Percentiles rank a stretch among this genome's conserved stretches.
phyloP scores from a whole-genome alignment of 1,140 invertebrate species.

The Palaemon carinicauda region DNA sequence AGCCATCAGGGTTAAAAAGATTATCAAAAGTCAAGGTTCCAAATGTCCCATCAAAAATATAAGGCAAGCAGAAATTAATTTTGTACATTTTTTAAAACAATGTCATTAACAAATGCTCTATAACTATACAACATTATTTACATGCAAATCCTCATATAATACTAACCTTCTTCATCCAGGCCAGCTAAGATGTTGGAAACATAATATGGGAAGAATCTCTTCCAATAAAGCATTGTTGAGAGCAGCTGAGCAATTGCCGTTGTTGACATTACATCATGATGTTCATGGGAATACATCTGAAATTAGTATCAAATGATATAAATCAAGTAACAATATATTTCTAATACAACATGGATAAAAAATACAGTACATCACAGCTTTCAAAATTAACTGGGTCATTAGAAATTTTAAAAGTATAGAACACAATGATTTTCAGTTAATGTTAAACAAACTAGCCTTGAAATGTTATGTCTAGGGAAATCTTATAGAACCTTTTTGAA shows the following conservation, averaged over 20 bases:
- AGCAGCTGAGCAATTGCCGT: constrained; percentile 93
- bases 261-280: constrained; percentile 92
- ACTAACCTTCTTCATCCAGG: constrained; percentile 70
- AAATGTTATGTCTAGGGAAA: too few species aligned
- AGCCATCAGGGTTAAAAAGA: too few species aligned
- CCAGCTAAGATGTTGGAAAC: constrained; percentile 95
- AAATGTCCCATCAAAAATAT: too few species aligned
- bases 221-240: constrained; percentile 94
- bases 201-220: constrained; percentile 99
- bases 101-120: too few species aligned
- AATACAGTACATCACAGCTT: not conserved
- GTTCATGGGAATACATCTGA: constrained; percentile 95
- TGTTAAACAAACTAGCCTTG: too few species aligned
- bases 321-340: not conserved
- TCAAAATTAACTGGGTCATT: not conserved
- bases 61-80: too few species aligned
- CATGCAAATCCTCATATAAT: not conserved
- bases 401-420: too few species aligned
- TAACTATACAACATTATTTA: too few species aligned
- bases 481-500: too few species aligned
- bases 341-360: not conserved
- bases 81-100: too few species aligned
- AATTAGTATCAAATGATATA: not conserved
- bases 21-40: too few species aligned
- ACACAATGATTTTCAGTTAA: too few species aligned